Evolutionary conservation across 1,140 invertebrate genomes (phyloP).

Genomic region (Parapsyche elsis): DNA sequence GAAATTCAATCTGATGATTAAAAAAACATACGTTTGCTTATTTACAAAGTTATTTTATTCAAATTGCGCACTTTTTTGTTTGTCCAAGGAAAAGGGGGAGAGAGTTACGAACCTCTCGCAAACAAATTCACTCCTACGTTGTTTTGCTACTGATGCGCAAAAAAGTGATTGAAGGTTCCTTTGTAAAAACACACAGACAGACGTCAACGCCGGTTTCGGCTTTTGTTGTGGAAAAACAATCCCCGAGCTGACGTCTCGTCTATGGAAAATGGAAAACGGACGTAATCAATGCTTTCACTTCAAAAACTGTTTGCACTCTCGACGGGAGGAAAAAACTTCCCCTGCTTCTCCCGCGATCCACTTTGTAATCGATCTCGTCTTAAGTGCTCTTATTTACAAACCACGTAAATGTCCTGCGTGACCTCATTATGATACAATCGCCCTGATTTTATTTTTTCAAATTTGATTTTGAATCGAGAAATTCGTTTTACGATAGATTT

Average conservation of each 20-base stretch:
- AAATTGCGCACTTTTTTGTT: neutral
- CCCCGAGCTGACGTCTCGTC: neutral
- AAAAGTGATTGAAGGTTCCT: conserved; percentile 16
- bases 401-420: neutral
- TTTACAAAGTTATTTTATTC: neutral
- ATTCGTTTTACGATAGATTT: too few species aligned
- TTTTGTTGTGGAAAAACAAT: conserved; percentile 5
- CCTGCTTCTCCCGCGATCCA: neutral
- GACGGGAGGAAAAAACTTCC: neutral
- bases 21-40: neutral
- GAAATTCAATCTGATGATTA: too few species aligned
- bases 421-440: too few species aligned
- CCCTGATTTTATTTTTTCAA: too few species aligned
- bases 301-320: conserved; percentile 5
- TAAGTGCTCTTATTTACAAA: conserved; percentile 5
- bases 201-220: conserved; percentile 7
- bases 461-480: too few species aligned
- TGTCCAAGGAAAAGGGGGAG: neutral
- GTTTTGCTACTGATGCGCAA: conserved; percentile 6
- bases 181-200: conserved; percentile 13
- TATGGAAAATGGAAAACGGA: conserved; percentile 3
- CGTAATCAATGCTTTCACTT: conserved; percentile 13
- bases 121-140: conserved; percentile 2
- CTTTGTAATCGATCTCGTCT: neutral
- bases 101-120: neutral